These are phyloP conservation scores for Montipora capitata DNA, from an alignment of 92 coral and sea anemone species.

Conservation along the genomic window DNA sequence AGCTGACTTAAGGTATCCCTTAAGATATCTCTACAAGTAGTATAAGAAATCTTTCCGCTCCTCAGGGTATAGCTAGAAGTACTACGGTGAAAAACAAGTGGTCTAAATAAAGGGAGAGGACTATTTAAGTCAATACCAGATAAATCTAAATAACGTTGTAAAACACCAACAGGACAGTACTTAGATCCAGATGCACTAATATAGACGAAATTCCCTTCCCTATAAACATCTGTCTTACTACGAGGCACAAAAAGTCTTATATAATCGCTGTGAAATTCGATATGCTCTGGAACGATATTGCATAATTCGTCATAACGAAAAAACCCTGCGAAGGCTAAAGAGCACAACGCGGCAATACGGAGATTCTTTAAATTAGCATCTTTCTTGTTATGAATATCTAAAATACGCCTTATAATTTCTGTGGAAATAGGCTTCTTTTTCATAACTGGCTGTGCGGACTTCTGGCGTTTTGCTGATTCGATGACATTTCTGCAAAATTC, in stretches of 20 bases:
- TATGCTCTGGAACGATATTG: no score
- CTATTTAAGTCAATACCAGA: neutral
- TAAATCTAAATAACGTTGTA: constrained; percentile 7
- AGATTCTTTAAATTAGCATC: neutral
- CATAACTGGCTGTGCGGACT: no score
- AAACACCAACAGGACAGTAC: constrained; percentile 65
- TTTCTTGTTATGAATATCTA: constrained; percentile 16
- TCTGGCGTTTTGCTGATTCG: no score
- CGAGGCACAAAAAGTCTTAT: constrained; percentile 63
- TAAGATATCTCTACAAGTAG: neutral
- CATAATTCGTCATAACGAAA: no score
- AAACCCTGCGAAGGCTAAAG: no score
- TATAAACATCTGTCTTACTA: constrained; percentile 49
- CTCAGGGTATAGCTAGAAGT: constrained; percentile 7
- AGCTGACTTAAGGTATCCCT: neutral
- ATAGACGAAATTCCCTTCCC: constrained; percentile 69
- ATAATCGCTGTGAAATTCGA: no score
- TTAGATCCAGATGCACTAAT: constrained; percentile 27
- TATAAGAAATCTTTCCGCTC: constrained; percentile 3
- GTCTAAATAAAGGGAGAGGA: neutral
- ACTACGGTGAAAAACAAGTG: neutral
- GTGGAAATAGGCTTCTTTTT: neutral
- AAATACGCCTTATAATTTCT: no score
- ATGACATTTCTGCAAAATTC: neutral
- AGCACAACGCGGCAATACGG: no score